These are phyloP conservation scores for Tor tambroides DNA, from an alignment of 2,113 vertebrate species.

Conservation along the genomic window DNA sequence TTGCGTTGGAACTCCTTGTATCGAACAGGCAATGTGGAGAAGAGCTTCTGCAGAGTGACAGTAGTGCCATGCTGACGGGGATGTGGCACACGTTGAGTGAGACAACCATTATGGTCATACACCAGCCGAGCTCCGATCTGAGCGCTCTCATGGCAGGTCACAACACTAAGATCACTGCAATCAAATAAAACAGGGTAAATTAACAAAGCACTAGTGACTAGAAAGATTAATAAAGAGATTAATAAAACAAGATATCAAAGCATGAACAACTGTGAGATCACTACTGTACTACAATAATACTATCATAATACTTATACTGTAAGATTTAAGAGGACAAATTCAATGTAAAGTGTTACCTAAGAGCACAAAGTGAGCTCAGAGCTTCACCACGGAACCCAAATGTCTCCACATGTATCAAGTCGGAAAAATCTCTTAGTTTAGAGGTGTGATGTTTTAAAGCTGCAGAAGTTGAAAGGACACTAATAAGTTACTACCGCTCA, in stretches of 20 bases:
- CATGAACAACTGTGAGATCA: not conserved
- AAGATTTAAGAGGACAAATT: not conserved
- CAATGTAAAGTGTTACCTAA: constrained; percentile 80
- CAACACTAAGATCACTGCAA: constrained; percentile 84
- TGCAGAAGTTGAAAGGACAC: constrained; percentile 61
- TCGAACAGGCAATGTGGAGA: constrained; percentile 88
- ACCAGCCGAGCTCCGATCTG: constrained; percentile 88
- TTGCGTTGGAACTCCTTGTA: constrained; percentile 97
- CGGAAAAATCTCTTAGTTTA: constrained; percentile 93
- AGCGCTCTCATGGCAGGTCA: constrained; percentile 86
- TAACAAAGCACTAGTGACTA: not conserved
- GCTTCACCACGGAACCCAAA: constrained; percentile 99
- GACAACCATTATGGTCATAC: constrained; percentile 89
- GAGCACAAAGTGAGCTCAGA: constrained; percentile 94
- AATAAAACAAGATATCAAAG: not conserved
- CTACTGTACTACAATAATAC: not conserved
- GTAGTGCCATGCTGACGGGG: constrained; percentile 91
- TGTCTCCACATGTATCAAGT: constrained; percentile 90
- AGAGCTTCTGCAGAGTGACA: constrained; percentile 88
- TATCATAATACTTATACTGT: not conserved
- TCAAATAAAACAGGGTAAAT: not conserved
- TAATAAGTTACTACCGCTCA: not conserved
- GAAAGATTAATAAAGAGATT: too few species aligned
- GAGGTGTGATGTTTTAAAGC: constrained; percentile 97
- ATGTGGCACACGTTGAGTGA: constrained; percentile 78